These are phyloP conservation scores for Girardinus metallicus DNA, from an alignment of 2,797 vertebrate genomes.

Conservation along the genomic window DNA sequence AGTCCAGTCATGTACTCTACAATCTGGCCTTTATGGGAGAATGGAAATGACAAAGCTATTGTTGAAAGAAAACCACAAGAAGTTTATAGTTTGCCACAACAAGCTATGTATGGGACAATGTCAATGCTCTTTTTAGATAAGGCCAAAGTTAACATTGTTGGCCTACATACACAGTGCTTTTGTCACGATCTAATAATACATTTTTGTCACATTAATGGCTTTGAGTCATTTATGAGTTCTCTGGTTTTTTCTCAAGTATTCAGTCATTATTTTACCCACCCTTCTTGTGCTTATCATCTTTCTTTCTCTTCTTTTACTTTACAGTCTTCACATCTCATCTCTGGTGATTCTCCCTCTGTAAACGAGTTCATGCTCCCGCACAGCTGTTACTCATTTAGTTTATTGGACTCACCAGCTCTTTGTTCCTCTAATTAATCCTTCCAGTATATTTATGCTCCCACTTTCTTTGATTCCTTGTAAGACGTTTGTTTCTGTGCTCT, in stretches of 20 bases:
- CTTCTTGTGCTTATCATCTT: background rate
- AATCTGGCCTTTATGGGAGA: background rate
- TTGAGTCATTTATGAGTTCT: background rate
- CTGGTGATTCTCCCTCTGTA: background rate
- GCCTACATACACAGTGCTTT: background rate
- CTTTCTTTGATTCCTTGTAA: background rate
- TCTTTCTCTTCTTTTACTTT: background rate
- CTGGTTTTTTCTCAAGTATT: background rate
- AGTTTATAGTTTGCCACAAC: background rate
- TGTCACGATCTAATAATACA: background rate
- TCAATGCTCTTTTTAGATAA: background rate
- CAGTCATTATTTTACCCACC: background rate
- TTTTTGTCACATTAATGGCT: background rate
- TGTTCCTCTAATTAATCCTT: background rate
- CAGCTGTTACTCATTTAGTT: background rate
- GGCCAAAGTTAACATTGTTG: background rate
- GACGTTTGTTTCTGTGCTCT: background rate
- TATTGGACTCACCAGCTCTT: background rate
- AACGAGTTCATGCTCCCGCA: background rate
- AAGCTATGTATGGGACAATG: background rate
- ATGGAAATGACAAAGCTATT: background rate
- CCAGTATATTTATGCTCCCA: background rate
- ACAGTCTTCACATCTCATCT: background rate
- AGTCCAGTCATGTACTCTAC: background rate
- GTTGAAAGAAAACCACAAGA: too few species aligned